Percentiles rank a stretch among this genome's conserved stretches.
Evolutionary conservation across 1,140 invertebrate genomes (phyloP).

Genomic region (Manduca sexta): DNA sequence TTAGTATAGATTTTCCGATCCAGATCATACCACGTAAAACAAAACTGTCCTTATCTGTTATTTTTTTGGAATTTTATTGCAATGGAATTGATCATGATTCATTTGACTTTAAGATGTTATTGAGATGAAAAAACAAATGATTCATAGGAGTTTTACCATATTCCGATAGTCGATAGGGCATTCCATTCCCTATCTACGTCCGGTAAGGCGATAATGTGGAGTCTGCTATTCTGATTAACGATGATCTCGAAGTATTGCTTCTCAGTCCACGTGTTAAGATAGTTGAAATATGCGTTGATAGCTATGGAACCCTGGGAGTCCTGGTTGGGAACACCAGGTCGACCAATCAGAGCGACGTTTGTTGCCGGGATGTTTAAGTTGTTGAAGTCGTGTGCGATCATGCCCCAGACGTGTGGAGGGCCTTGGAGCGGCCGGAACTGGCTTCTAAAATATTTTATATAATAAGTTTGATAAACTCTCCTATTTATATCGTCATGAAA

Average conservation of each 20-base stretch:
- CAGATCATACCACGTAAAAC: no score
- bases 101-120: no score
- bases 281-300: constrained; percentile 37
- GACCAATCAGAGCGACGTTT: constrained; percentile 33
- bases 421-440: constrained; percentile 33
- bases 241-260: constrained; percentile 37
- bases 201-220: constrained; percentile 51
- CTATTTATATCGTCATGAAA: no score
- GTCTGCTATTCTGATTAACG: constrained; percentile 30
- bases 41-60: no score
- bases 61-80: no score
- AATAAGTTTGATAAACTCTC: no score
- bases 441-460: constrained; percentile 24
- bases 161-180: constrained; percentile 41
- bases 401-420: constrained; percentile 45
- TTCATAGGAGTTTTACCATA: no score
- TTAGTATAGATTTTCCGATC: no score
- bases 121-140: no score
- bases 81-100: no score
- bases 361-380: constrained; percentile 31
- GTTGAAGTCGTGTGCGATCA: constrained; percentile 52
- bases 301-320: constrained; percentile 36
- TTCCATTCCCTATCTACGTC: constrained; percentile 46
- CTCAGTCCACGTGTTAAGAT: constrained; percentile 41
- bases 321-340: constrained; percentile 29